Conservation (phyloP, 2,888 invertebrate species). For the Onthophagus sagittarius region DNA sequence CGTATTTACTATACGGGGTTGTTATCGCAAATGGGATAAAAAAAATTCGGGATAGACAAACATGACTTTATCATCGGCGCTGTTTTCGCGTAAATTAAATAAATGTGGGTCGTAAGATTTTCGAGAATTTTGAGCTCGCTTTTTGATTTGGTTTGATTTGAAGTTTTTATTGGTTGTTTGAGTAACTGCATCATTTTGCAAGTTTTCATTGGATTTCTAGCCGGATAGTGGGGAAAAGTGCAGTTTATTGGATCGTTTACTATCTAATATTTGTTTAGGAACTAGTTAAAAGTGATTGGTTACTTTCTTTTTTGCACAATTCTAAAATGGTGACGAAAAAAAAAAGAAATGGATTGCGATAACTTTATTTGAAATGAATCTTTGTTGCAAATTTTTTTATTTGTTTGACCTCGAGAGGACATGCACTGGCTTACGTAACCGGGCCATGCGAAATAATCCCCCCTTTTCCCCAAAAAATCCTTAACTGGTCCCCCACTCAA, state of each 20-base stretch:
- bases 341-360: not conserved
- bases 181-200: not conserved
- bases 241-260: not conserved
- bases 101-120: not conserved
- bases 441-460: constrained; percentile 39
- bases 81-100: not conserved
- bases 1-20: not conserved
- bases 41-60: not conserved
- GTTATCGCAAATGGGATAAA: not conserved
- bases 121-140: not conserved
- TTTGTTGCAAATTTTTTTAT: not conserved
- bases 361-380: not conserved
- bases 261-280: not conserved
- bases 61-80: not conserved
- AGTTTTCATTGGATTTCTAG: no score
- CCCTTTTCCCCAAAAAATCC: constrained; percentile 37
- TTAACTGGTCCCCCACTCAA: constrained; percentile 28
- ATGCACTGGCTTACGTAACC: constrained; percentile 24
- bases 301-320: not conserved
- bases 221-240: not conserved
- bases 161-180: not conserved
- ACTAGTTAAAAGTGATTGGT: not conserved
- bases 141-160: not conserved
- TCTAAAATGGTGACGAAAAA: no score
- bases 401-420: not conserved